Conservation (phyloP, 2,113 vertebrate genomes). For the Tragelaphus strepsiceros region DNA sequence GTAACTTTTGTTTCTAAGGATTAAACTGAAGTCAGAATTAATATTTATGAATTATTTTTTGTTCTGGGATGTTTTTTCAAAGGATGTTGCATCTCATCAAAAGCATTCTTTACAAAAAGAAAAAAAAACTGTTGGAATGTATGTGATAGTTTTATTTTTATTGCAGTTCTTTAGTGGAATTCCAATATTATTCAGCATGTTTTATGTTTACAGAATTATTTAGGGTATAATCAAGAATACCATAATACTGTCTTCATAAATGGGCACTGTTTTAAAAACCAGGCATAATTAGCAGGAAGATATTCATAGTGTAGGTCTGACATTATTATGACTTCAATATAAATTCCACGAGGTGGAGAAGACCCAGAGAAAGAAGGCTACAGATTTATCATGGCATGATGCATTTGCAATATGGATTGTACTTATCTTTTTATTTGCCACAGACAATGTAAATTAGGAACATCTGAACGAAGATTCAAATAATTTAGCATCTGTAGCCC, state of each 20-base stretch:
- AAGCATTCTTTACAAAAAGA: conserved; percentile 28
- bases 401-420: conserved; percentile 81
- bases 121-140: conserved; percentile 26
- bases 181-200: conserved; percentile 68
- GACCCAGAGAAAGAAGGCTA: conserved; percentile 59
- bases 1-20: background rate
- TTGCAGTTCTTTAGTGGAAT: conserved; percentile 63
- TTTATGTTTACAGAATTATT: conserved; percentile 70
- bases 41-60: conserved; percentile 20
- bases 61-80: background rate
- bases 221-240: conserved; percentile 64
- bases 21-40: conserved; percentile 22
- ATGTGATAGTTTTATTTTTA: conserved; percentile 57
- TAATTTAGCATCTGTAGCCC: conserved; percentile 74
- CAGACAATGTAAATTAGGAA: conserved; percentile 79
- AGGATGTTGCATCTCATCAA: conserved; percentile 17
- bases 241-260: conserved; percentile 68
- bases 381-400: conserved; percentile 73
- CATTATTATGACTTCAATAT: conserved; percentile 66
- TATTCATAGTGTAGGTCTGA: conserved; percentile 64
- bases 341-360: conserved; percentile 73
- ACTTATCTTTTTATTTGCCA: conserved; percentile 84
- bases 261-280: conserved; percentile 73
- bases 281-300: conserved; percentile 63
- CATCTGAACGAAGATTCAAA: conserved; percentile 75